Percentiles rank a stretch among this genome's conserved stretches.
These are phyloP conservation scores for Ictidomys tridecemlineatus DNA, from an alignment of 2,113 vertebrate genomes.

Conservation along the genomic window DNA sequence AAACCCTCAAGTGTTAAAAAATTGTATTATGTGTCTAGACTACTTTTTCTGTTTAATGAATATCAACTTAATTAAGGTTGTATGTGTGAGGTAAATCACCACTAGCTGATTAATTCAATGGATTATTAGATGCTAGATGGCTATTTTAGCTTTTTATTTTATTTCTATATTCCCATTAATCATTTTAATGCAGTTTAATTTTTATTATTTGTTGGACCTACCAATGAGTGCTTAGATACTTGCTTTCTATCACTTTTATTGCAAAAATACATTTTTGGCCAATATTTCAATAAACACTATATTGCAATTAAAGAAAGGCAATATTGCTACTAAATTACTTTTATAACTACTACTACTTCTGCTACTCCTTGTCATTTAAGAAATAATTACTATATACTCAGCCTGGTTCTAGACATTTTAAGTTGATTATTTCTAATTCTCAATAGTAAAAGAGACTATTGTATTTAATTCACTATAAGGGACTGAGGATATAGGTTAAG, in stretches of 20 bases:
- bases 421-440: constrained; percentile 33
- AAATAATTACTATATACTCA: neutral
- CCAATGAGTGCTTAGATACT: neutral
- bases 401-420: neutral
- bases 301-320: neutral
- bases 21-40: neutral
- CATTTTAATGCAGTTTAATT: neutral
- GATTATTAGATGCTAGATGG: neutral
- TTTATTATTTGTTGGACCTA: neutral
- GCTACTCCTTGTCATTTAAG: neutral
- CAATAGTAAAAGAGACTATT: neutral
- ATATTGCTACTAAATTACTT: neutral
- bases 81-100: neutral
- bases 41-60: neutral
- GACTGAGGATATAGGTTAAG: neutral
- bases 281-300: neutral
- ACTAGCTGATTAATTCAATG: constrained; percentile 16
- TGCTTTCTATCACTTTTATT: neutral
- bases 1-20: neutral
- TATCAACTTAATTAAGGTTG: neutral
- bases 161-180: neutral
- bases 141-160: neutral
- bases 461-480: constrained; percentile 23
- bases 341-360: neutral
- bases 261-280: neutral